phyloP scores from a whole-genome alignment of 2,113 vertebrate genomes.

The Pristiophorus japonicus region DNA sequence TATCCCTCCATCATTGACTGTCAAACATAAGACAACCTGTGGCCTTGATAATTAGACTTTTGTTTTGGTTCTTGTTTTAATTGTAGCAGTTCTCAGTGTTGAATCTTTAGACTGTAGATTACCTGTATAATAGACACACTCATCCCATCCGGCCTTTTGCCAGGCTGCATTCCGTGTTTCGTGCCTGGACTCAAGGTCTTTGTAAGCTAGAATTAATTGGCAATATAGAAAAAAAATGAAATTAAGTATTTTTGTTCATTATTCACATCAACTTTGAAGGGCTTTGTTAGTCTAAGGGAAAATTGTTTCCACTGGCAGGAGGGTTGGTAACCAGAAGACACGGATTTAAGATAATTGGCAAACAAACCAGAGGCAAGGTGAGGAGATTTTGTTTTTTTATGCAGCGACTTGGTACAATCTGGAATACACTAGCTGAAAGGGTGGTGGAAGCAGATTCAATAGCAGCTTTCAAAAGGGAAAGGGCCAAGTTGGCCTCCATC shows the following conservation, averaged over 20 bases:
- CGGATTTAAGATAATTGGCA: neutral
- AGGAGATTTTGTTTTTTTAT: neutral
- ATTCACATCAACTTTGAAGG: neutral
- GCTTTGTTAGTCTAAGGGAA: neutral
- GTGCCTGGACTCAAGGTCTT: slow-evolving; percentile 76
- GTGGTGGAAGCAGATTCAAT: neutral
- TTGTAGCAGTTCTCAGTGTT: neutral
- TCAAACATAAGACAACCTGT: neutral
- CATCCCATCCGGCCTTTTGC: slow-evolving; percentile 87
- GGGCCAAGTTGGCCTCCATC: too few species aligned
- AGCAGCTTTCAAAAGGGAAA: neutral
- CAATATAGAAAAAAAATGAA: neutral
- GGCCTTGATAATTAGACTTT: neutral
- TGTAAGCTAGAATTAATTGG: slow-evolving; percentile 66
- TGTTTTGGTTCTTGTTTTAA: neutral
- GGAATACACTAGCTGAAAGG: neutral
- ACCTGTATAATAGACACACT: slow-evolving; percentile 88
- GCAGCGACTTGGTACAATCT: neutral
- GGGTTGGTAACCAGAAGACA: neutral
- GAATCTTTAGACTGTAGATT: neutral
- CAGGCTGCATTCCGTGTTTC: slow-evolving; percentile 86
- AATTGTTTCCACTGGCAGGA: neutral
- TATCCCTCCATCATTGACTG: neutral
- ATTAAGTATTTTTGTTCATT: neutral
- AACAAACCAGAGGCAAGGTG: neutral